Evolutionary conservation across 2,888 invertebrate genomes (phyloP), one percentile per base, ranked within the genome.

Genomic region (Morpho deidamia): DNA sequence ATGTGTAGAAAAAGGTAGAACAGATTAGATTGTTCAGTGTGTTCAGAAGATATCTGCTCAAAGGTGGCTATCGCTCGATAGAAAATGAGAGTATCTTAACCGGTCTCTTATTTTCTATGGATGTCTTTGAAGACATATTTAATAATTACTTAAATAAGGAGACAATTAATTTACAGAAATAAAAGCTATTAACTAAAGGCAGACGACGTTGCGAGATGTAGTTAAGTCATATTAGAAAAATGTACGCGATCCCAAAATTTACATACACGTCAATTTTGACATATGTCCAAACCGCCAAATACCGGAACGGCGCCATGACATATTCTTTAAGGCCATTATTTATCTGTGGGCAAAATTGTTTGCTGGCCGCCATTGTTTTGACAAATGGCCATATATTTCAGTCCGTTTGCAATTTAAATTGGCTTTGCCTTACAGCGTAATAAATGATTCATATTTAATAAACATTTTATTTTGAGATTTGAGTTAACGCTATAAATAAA

Each of bases 351-450:
- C 41, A 52, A 51, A 46, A 52, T 52, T 23, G 23, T 23, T 23
- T 23, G 23, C 23, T 23, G 37, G 8, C 41, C 52, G 52, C 52
- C 52, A 46, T 52, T 52, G 52, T 52, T 52, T 52, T 52, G 52
- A 52, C 52, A 52, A 52, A 52, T 46, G 41, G 46, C 45, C 34
- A 12, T 48, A 48, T 12, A 48, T 48, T 40, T 48, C 12, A 41
- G 48, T 40, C 40, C 12, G 48, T 33, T 11, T 32, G 41, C 48
- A n/a, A 41, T 41, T 41, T 48, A 48, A 48, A 41, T 40, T 34
- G 12, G 34, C 34, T 33, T 48, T 48, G 41, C 23, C 23, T 23
- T 23, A 23, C 23, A 23, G 23, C 23, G 23, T 23, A 23, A 23
- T 23, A 23, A 23, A 23, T 23, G 23, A 23, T 23, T 23, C 23